Base-by-base conservation (phyloP, 2,113 vertebrate genomes). In the Crotalus viridis region DNA sequence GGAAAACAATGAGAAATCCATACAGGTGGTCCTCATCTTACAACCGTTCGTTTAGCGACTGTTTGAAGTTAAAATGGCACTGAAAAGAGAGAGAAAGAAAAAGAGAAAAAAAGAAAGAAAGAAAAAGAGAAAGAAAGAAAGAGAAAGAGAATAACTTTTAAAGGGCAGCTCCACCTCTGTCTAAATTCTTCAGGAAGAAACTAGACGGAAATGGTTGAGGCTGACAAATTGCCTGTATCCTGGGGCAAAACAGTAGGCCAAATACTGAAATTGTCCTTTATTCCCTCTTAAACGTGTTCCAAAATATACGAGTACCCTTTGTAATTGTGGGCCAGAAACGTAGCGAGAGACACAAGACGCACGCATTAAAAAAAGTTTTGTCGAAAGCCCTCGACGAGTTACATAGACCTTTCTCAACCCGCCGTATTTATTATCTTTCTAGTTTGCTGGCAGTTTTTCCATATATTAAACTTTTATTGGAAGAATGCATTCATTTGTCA, bases 191-290 rank as follows among this genome's bases (percentile, higher is more conserved):
- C 92, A 43, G 89, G 96, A 39, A 56, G 95, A 97, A 97, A 94
- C 91, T 94, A 95, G 94, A 93, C 3, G 28, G 96, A 96, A 96
- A 96, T 96, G 92, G 96, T 95, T 96, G 95, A 94, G 91, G 94
- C 93, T 93, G 93, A 95, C 92, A 96, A 92, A 87, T 64, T 64
- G 59, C 24, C 59, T 64, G 5, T n/a, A n/a, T 64, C 26, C 10
- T 64, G 61, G 9, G 61, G 61, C 24, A 64, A 39, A 39, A 39
- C 39, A 39, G 39, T 39, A 1, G 22, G 59, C 24, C 59, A 28
- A 61, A 61, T 61, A 26, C 59, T 24, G 24, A 61, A 10, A 26
- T 61, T 61, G 24, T 10, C 4, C 55, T 10, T 6, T 74, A 2
- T 7, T 10, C 1, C 48, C 48, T 51, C 48, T 51, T 51, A 1